Evolutionary conservation across 1,140 invertebrate genomes (phyloP).

Genomic region (Leptinotarsa defecta): DNA sequence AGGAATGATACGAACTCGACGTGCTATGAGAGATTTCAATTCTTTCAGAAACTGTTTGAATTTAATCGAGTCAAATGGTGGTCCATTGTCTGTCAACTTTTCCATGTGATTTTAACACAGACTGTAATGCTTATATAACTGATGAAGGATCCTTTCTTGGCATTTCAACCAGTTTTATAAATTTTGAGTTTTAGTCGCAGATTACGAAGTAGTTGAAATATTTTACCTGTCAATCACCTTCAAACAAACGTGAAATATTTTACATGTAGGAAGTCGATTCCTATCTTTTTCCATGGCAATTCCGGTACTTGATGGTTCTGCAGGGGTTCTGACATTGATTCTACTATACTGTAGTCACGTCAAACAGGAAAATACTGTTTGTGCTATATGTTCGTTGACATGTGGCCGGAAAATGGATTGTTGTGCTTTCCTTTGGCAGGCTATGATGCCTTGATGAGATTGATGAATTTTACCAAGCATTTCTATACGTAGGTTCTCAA

Average conservation of each 20-base stretch:
- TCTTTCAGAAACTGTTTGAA: constrained; percentile 54
- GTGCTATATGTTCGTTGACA: constrained; percentile 13
- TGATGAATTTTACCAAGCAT: constrained; percentile 19
- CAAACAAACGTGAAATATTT: background rate
- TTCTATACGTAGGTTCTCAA: background rate
- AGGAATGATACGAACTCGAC: constrained; percentile 55
- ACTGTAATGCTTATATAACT: too few relatives aligned
- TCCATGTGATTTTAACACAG: constrained; percentile 28
- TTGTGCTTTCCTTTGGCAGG: constrained; percentile 24
- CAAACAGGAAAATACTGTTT: constrained; percentile 15
- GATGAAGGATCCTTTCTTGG: too few relatives aligned
- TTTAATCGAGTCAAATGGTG: constrained; percentile 55
- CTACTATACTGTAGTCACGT: constrained; percentile 23
- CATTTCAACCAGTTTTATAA: constrained; percentile 13
- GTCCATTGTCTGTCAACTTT: constrained; percentile 54
- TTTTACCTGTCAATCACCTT: too few relatives aligned
- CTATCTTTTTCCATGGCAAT: constrained; percentile 27
- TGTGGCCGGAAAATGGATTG: constrained; percentile 25
- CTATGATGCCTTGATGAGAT: constrained; percentile 22
- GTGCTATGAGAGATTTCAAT: constrained; percentile 55
- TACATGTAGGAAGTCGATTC: constrained; percentile 27
- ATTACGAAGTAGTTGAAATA: constrained; percentile 23
- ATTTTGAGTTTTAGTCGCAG: constrained; percentile 33
- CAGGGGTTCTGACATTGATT: constrained; percentile 19
- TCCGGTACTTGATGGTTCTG: constrained; percentile 23